Evolutionary conservation across 2,113 vertebrate genomes (phyloP), one percentile per base, ranked within the genome.

Genomic region (Gallinago media): DNA sequence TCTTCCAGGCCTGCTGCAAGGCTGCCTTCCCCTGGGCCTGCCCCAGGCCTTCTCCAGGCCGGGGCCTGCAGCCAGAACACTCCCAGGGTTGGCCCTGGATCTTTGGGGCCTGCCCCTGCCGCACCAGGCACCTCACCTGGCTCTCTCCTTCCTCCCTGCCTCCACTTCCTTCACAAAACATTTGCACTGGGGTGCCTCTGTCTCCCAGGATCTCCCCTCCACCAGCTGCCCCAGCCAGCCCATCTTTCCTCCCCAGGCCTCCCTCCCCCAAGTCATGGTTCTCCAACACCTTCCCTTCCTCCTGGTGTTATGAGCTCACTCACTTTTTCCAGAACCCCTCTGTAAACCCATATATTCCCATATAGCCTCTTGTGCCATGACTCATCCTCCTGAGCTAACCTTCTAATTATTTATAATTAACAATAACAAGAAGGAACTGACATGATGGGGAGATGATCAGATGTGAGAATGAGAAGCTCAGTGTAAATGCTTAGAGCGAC

Each of bases 331-430:
- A 90, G 82, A 90, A 21, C 14, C 63, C 82, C 59, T 52, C 50
- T 47, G 26, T 59, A 96, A 96, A 88, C 10, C 58, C 7, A 38
- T 32, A 15, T 5, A 6, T 59, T 96, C 90, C 67, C 58, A 76
- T 66, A 50, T 89, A 89, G 19, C 36, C 82, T 71, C n/a, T 71
- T 70, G 23, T 74, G 63, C 75, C 15, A 10, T 88, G 93, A 96
- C 42, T 96, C 85, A 88, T 21, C 16, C 42, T 85, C 23, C 26
- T 14, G 20, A 77, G 55, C 67, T 62, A 96, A 89, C 89, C 93
- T 86, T 78, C 72, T 95, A 94, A 95, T 96, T 97, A 96, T 73
- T 95, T 95, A 49, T 94, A 82, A 96, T 96, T 95, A 94, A 66
- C 44, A 85, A 75, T 72, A 94, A 89, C 82, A 93, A 91, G 77